phyloP scores from a whole-genome alignment of 2,113 vertebrate species.

The Glaucidium brasilianum region DNA sequence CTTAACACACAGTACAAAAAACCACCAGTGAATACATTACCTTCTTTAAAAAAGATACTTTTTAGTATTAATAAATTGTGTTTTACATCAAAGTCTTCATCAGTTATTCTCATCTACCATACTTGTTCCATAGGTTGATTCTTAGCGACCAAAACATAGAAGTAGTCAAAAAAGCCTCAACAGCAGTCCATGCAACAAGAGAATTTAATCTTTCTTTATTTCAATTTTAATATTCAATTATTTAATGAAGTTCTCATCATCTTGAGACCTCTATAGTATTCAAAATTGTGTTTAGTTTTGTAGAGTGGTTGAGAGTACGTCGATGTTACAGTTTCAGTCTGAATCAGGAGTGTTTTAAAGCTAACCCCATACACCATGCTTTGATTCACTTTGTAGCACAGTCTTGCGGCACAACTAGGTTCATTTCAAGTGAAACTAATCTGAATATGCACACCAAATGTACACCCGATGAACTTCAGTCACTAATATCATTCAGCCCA shows the following conservation, averaged over 20 bases:
- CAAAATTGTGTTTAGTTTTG: neutral
- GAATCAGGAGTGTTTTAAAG: neutral
- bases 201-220: neutral
- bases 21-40: neutral
- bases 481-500: neutral
- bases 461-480: too few relatives aligned
- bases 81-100: neutral
- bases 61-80: neutral
- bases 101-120: neutral
- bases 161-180: neutral
- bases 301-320: rapidly evolving
- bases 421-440: neutral
- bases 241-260: neutral
- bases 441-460: neutral
- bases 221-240: neutral
- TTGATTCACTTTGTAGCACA: neutral
- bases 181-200: neutral
- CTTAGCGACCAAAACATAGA: neutral
- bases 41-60: neutral
- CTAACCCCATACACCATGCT: rapidly evolving
- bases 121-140: neutral
- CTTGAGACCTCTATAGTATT: neutral
- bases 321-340: neutral
- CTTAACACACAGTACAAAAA: neutral
- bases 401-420: neutral